Base-by-base conservation (phyloP, 2,888 invertebrate genomes). In the Aproaerema taeniolella region DNA sequence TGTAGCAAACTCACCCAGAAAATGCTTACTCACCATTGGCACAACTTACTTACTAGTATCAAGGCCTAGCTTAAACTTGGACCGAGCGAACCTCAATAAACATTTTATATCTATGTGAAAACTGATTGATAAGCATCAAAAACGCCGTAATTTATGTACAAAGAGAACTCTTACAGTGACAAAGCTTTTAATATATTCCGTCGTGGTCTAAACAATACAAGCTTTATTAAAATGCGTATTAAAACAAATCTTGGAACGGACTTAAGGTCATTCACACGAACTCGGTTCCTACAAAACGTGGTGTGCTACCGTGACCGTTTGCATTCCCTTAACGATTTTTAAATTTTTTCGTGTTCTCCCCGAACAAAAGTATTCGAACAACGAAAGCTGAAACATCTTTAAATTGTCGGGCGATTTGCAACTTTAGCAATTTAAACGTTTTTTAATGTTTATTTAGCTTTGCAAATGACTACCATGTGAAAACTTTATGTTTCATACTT, bases 211-310 rank as follows among this genome's bases (percentile, higher is more conserved):
- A 80, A 80, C 78, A 79, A 71, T 79, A 74, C 70, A 58, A 66
- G 69, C 66, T 68, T 77, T 81, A 79, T 78, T 79, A 80, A 75
- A 80, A 81, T 81, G 70, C 71, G 69, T 77, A 78, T 76, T 75
- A 72, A 72, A 80, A 76, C 69, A 72, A 76, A 79, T 72, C 72
- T 72, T 66, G 69, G 67, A 68, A 74, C 62, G 62, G 60, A 67
- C 55, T 58, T 52, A 63, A 73, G 83, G 78, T 81, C 82, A 57
- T 81, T 82, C 69, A 83, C 82, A 74, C 66, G 61, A 58, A 46
- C 53, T 55, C 55, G 58, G 61, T 56, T 66, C 61, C 66, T 63
- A 67, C 64, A 62, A 64, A 63, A 60, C 61, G 61, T 58, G 60
- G 69, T 67, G 69, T 69, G 65, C 53, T 63, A 74, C 72, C 74